Base-by-base conservation (phyloP, 2,888 invertebrate species). In the Drosophila tripunctata region DNA sequence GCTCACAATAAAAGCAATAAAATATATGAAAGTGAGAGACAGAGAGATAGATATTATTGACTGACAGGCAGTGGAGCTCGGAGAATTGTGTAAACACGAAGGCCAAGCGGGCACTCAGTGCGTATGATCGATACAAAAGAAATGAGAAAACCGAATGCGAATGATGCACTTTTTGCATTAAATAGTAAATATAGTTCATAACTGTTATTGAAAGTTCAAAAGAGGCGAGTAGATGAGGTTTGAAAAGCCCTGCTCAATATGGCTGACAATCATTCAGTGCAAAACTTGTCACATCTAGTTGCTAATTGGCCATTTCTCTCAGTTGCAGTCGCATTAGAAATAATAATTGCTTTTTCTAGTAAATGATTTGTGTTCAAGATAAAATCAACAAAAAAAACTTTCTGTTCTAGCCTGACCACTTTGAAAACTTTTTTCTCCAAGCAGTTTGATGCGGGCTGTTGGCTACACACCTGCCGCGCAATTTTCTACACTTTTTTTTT, bases 401-500 rank as follows among this genome's bases (percentile, higher is more conserved):
- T 66, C 41, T 55, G 17, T 10, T 24, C 36, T n/a, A n/a, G n/a
- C n/a, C n/a, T n/a, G n/a, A n/a, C n/a, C n/a, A n/a, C n/a, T n/a
- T n/a, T n/a, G 41, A 22, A 43, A 64, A 63, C 54, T 58, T 33
- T 66, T 41, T 55, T 21, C 10, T 24, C 36, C n/a, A n/a, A n/a
- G 21, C 38, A 58, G 41, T 35, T 50, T 68, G 60, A 73, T 67
- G 58, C 56, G 52, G 60, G 44, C 56, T 52, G 48, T 17, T 56
- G 47, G 68, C 52, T 63, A 63, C 63, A 72, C 82, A 80, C 83
- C 83, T 80, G 80, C 51, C 70, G 80, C 67, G 68, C 54, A 62
- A 77, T 77, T 77, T 83, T 60, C 83, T 56, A 63, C 83, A 80
- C 80, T 83, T 83, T 56, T 65, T 12, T 35, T 56, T 57, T 35